Evolutionary conservation across 2,797 vertebrate species (phyloP).

Genomic region (Columba guinea): DNA sequence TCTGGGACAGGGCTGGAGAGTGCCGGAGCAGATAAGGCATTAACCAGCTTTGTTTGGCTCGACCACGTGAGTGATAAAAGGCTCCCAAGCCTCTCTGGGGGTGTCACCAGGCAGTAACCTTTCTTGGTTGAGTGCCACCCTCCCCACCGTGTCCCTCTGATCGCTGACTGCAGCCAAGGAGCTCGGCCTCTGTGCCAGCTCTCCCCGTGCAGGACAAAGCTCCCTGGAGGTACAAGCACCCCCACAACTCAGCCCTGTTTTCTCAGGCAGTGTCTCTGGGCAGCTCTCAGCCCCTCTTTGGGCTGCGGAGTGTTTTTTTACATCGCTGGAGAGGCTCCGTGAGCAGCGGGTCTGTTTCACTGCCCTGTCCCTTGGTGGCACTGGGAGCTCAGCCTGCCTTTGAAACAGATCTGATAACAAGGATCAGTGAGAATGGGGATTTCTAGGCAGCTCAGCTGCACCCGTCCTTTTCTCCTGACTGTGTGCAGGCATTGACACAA

Average conservation of each 20-base stretch:
- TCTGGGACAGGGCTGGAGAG: background rate
- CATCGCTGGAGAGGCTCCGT: background rate
- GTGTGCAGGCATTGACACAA: background rate
- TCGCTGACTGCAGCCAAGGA: background rate
- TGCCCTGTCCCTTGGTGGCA: background rate
- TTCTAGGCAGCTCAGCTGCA: background rate
- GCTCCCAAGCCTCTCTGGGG: background rate
- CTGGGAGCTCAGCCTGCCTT: background rate
- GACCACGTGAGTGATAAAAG: background rate
- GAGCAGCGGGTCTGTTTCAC: background rate
- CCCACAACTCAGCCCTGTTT: background rate
- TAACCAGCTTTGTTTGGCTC: slow-evolving; percentile 1
- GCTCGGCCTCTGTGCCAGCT: background rate
- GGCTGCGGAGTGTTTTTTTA: background rate
- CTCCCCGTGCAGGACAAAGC: background rate
- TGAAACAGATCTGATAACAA: background rate
- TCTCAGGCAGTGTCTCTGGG: background rate
- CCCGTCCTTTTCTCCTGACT: background rate
- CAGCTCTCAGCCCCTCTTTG: background rate
- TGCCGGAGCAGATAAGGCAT: background rate
- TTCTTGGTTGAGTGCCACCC: background rate
- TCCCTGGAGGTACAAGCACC: background rate
- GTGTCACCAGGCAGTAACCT: background rate
- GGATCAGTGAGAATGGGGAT: background rate
- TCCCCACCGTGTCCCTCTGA: background rate